phyloP scores from a whole-genome alignment of 2,888 invertebrate genomes.

The Leptopilina drosophilae region DNA sequence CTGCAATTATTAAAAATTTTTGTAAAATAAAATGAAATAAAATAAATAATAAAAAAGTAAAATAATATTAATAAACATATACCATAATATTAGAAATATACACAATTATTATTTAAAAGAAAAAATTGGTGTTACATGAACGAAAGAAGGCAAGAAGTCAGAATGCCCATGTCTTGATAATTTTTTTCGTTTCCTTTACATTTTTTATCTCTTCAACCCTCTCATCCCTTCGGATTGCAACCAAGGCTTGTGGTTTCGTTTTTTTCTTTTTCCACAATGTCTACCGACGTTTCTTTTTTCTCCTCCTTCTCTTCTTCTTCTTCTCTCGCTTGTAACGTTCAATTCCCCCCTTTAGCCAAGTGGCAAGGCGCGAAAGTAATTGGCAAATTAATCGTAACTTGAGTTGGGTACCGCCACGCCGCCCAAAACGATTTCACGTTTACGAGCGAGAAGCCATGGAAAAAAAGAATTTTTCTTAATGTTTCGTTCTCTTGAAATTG shows the following conservation, averaged over 20 bases:
- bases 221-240: not conserved
- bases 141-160: not conserved
- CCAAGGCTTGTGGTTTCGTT: not conserved
- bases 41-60: too few species aligned
- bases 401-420: conserved; percentile 31
- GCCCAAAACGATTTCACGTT: conserved; percentile 38
- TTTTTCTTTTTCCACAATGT: not conserved
- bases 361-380: conserved; percentile 40
- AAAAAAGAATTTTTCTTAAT: conserved; percentile 14
- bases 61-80: too few species aligned
- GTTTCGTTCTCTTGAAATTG: conserved; percentile 24
- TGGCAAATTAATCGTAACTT: conserved; percentile 37
- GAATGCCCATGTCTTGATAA: conserved; percentile 12
- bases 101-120: too few species aligned
- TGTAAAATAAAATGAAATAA: too few species aligned
- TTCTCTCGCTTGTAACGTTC: not conserved
- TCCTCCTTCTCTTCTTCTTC: not conserved
- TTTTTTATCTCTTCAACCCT: not conserved
- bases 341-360: conserved; percentile 20
- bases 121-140: too few species aligned
- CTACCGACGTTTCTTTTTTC: not conserved
- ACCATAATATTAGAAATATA: too few species aligned
- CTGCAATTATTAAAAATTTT: too few species aligned
- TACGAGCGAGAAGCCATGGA: conserved; percentile 12
- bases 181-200: not conserved